A percentile compares a stretch with the other conserved stretches of the same genome.
Evolutionary conservation across 2,113 vertebrate genomes (phyloP).

Genomic region (Cnemophilus loriae): DNA sequence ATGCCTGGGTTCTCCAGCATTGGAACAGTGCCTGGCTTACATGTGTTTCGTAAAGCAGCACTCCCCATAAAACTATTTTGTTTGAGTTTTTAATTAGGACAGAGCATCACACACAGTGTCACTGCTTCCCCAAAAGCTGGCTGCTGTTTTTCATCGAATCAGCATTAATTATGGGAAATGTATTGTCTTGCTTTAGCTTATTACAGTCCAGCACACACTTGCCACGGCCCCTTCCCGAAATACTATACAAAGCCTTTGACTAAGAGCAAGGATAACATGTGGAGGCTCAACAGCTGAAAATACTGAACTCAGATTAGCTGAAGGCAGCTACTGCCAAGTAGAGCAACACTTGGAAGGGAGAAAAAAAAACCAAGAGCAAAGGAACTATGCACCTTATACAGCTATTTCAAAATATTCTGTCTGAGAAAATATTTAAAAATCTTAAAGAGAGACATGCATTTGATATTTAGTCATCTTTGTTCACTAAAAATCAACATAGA

Average conservation of each 20-base stretch:
- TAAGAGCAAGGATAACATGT: background rate
- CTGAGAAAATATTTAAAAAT: background rate
- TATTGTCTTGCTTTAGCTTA: background rate
- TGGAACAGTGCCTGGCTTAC: background rate
- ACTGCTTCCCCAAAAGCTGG: background rate
- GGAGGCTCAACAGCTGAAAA: background rate
- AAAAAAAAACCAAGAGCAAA: background rate
- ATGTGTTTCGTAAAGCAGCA: background rate
- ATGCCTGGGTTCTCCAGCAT: fast-evolving
- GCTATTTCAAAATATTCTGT: background rate
- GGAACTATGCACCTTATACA: background rate
- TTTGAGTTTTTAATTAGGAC: background rate
- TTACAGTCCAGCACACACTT: background rate
- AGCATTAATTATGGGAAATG: background rate
- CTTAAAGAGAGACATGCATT: background rate
- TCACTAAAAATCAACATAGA: background rate
- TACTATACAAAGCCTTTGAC: background rate
- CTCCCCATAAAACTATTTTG: background rate
- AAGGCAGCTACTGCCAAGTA: background rate
- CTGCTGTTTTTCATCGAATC: background rate
- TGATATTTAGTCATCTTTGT: background rate
- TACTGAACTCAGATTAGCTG: background rate
- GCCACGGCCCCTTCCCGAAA: fast-evolving
- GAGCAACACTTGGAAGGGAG: background rate
- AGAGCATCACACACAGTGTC: background rate